Base-by-base conservation (phyloP, 2,113 vertebrate genomes). In the Recurvirostra avosetta region DNA sequence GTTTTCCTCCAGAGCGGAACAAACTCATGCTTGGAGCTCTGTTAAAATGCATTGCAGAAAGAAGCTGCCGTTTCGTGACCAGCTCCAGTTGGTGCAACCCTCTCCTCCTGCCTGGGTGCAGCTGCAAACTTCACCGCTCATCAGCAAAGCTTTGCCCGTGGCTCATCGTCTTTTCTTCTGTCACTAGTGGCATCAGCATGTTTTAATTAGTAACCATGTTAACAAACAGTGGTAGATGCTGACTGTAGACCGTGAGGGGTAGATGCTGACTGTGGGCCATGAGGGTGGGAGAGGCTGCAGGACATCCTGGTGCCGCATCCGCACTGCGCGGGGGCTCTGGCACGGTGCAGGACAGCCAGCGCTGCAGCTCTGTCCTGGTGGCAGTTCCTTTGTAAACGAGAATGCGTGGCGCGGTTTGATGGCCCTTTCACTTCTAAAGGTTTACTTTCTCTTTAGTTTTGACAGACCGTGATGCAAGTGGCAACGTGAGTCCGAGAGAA, bases 371-470 rank as follows among this genome's bases (percentile, higher is more conserved):
- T 0, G 21, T 21, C 90, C 3, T 6, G 23, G 47, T 13, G 38
- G 26, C 55, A 10, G 23, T 12, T 86, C 43, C 55, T 75, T 21
- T 47, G 45, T 36, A 29, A 45, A 9, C 0, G 2, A n/a, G 40
- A 17, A 23, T 9, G 1, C 36, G 20, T 14, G 0, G 1, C 27
- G 23, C 15, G 66, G 6, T 47, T 78, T 49, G 38, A 12, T 65
- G 80, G 40, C 45, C 32, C 10, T 75, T 71, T 63, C 61, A 7
- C 61, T 86, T 56, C 56, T 92, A 20, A 96, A 88, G 6, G 43
- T 84, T 78, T 53, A 3, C 80, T 56, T 93, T 97, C 66, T 86
- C 83, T 94, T 97, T 90, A 94, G 93, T 98, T 96, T 95, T 97
- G 91, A 45, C 97, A 97, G 98, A 96, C 82, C 62, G 10, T 25